Percentiles rank a stretch among this genome's conserved stretches.
Conservation (phyloP, 1,140 invertebrate species). For the Charaxes varanes region DNA sequence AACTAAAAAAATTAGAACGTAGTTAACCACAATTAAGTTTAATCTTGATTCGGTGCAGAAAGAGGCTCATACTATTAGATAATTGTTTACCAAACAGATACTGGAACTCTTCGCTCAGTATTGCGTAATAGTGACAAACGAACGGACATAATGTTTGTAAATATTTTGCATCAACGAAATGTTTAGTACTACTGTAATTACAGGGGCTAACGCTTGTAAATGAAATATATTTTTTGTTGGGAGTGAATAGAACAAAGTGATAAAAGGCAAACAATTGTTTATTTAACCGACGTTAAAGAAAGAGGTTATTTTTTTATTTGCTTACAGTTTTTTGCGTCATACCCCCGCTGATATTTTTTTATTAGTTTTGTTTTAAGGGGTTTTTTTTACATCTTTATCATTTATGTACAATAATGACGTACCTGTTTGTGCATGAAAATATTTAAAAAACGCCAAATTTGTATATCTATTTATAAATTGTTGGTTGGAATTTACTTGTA, state of each 20-base stretch:
- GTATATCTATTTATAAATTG: no score
- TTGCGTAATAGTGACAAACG: constrained; percentile 1
- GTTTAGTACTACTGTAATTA: background rate
- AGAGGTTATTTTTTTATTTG: no score
- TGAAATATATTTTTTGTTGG: background rate
- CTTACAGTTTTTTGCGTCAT: no score
- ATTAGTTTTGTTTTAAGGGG: no score
- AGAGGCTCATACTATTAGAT: background rate
- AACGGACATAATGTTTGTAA: constrained; percentile 1
- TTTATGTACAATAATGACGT: no score
- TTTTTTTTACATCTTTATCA: no score
- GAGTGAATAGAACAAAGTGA: background rate
- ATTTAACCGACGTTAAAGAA: no score
- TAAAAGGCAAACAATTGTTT: background rate
- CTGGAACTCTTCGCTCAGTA: background rate
- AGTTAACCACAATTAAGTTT: background rate
- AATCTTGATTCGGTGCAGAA: no score
- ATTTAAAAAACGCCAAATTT: no score
- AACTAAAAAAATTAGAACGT: background rate
- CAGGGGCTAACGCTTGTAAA: background rate
- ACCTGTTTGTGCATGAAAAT: no score
- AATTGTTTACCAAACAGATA: constrained; percentile 4
- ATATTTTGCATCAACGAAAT: background rate
- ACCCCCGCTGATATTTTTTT: no score
- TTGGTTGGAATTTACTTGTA: no score